These are phyloP conservation scores for Clarias pachynema DNA, from an alignment of 2,797 vertebrate species.

Conservation along the genomic window DNA sequence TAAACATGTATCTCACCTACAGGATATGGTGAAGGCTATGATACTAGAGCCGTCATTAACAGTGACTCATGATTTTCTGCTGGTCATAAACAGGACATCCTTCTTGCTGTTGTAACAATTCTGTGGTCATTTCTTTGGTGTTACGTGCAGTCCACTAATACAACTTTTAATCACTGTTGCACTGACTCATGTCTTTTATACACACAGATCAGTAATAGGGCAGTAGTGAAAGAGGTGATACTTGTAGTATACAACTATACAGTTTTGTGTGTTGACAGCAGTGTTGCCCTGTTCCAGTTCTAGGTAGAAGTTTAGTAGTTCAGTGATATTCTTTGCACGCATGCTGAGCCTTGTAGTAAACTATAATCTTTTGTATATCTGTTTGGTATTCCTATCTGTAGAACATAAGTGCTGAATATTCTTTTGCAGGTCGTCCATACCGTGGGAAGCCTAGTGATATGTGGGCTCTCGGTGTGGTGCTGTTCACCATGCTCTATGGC, in stretches of 20 bases:
- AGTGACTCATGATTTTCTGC: slow-evolving; percentile 27
- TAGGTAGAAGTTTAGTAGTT: neutral
- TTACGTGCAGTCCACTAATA: neutral
- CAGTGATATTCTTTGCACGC: neutral
- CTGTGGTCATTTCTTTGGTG: slow-evolving; percentile 1
- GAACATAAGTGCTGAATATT: neutral
- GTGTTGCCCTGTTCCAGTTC: neutral
- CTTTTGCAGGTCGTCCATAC: slow-evolving; percentile 87
- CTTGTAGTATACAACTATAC: no score
- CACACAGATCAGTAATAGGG: neutral
- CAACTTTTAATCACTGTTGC: neutral
- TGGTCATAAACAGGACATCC: slow-evolving; percentile 6
- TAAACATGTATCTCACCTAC: neutral
- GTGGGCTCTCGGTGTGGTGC: slow-evolving; percentile 97
- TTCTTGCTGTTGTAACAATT: neutral
- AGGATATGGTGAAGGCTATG: slow-evolving; percentile 7
- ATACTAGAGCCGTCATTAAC: slow-evolving; percentile 4
- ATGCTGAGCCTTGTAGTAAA: neutral
- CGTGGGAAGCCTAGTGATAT: slow-evolving; percentile 98
- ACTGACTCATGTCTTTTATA: neutral
- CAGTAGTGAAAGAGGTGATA: neutral
- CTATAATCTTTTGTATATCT: neutral
- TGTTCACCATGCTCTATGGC: slow-evolving; percentile 98
- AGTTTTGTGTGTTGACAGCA: neutral
- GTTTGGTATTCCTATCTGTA: neutral